These are phyloP conservation scores for Tinea semifulvella DNA, from an alignment of 2,888 invertebrate species.

Conservation along the genomic window DNA sequence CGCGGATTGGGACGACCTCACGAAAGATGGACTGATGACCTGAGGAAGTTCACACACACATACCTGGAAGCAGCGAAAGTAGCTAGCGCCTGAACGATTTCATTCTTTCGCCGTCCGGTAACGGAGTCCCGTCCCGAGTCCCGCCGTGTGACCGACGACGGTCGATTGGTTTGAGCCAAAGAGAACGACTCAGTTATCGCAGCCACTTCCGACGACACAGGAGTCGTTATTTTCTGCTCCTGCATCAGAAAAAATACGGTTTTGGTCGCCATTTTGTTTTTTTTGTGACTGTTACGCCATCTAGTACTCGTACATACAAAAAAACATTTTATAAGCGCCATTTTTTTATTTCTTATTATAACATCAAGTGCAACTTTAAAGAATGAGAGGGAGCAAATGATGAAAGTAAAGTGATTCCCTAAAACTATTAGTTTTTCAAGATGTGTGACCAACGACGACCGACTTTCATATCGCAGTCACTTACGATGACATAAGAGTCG, in stretches of 20 bases:
- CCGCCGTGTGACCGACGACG: conserved; percentile 27
- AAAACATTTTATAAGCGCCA: not conserved
- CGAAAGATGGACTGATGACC: too few relatives aligned
- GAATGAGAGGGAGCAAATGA: too few relatives aligned
- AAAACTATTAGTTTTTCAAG: too few relatives aligned
- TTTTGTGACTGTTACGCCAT: too few relatives aligned
- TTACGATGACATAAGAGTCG: too few relatives aligned
- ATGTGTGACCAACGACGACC: too few relatives aligned
- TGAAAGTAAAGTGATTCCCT: too few relatives aligned
- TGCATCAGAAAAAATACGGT: conserved; percentile 19
- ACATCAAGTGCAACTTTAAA: too few relatives aligned
- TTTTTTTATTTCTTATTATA: too few relatives aligned
- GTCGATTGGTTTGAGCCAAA: conserved; percentile 20
- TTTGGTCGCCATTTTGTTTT: not conserved
- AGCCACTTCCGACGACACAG: conserved; percentile 54
- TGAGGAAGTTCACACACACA: conserved; percentile 1
- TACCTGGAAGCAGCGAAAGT: conserved; percentile 85
- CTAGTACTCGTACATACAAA: conserved; percentile 16
- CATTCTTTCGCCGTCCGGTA: conserved; percentile 73
- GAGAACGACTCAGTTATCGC: conserved; percentile 36
- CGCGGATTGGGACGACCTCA: too few relatives aligned
- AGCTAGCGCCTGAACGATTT: conserved; percentile 94
- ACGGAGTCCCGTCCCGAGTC: conserved; percentile 53
- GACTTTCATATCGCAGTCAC: too few relatives aligned
- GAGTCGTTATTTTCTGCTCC: conserved; percentile 51